These are phyloP conservation scores for Nyctalus aviator DNA, from an alignment of 2,797 vertebrate genomes.

Conservation along the genomic window DNA sequence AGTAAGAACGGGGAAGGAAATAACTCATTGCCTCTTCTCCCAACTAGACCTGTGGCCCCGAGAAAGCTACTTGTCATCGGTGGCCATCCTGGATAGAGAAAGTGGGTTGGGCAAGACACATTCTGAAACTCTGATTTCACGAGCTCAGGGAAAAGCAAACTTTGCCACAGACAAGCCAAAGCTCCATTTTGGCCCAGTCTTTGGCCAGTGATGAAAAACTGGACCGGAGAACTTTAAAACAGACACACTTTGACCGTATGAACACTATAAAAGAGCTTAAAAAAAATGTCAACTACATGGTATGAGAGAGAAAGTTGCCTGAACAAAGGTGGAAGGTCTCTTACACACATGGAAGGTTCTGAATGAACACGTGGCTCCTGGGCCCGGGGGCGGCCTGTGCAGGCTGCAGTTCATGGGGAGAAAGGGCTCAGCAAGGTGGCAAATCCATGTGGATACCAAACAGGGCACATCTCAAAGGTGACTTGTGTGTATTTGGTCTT, in stretches of 20 bases:
- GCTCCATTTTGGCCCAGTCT: neutral
- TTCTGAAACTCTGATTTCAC: neutral
- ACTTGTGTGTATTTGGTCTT: neutral
- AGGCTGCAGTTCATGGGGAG: neutral
- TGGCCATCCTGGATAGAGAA: neutral
- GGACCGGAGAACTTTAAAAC: neutral
- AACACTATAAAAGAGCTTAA: constrained; percentile 4
- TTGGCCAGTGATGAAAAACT: neutral
- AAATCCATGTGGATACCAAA: neutral
- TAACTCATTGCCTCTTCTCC: neutral
- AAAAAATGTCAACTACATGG: neutral
- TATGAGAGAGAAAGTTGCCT: neutral
- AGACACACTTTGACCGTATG: neutral
- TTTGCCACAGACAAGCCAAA: neutral
- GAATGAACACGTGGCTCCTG: neutral
- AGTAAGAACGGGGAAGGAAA: constrained; percentile 2
- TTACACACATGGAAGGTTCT: neutral
- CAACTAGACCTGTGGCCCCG: neutral
- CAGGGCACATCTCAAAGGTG: rapidly evolving
- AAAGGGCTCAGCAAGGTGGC: neutral
- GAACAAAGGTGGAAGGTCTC: neutral
- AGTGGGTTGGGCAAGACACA: neutral
- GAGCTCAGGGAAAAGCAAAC: neutral
- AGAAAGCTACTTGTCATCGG: neutral
- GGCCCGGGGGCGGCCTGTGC: neutral